Percentiles rank a stretch among this genome's conserved stretches.
These are phyloP conservation scores for Siderastrea siderea DNA, from an alignment of 92 coral and sea anemone genomes.

Conservation along the genomic window DNA sequence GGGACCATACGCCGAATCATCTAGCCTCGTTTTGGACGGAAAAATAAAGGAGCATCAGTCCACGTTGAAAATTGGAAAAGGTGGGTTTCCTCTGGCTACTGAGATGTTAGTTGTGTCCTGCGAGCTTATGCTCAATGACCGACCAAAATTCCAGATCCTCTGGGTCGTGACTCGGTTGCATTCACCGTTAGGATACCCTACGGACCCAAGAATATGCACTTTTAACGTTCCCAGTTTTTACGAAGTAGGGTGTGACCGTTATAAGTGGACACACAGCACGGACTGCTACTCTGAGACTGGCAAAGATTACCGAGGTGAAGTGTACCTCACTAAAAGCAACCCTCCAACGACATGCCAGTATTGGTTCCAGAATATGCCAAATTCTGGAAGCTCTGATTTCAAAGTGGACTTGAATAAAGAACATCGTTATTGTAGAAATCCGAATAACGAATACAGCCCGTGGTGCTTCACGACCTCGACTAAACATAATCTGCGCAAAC, in stretches of 20 bases:
- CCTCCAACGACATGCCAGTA: conserved; percentile 57
- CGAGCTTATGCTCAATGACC: conserved; percentile 49
- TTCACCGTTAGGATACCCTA: conserved; percentile 94
- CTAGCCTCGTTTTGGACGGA: conserved; percentile 47
- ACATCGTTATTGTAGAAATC: conserved; percentile 68
- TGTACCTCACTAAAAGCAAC: conserved; percentile 30
- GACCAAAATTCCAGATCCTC: conserved; percentile 65
- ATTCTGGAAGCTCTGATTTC: conserved; percentile 42
- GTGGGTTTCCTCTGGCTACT: conserved; percentile 62
- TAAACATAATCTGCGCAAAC: conserved; percentile 21
- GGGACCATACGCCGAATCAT: conserved; percentile 75
- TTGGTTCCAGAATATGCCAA: conserved; percentile 39
- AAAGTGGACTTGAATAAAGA: conserved; percentile 40
- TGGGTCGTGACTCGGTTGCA: conserved; percentile 83
- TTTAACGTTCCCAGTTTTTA: not conserved
- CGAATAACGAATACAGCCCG: conserved; percentile 53
- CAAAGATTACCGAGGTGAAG: conserved; percentile 75
- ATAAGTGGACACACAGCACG: conserved; percentile 73
- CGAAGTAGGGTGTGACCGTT: conserved; percentile 48
- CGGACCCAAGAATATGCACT: conserved; percentile 90
- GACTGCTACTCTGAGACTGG: conserved; percentile 88
- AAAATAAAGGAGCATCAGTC: conserved; percentile 67
- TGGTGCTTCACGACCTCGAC: conserved; percentile 83
- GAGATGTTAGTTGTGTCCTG: conserved; percentile 76
- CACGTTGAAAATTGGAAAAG: conserved; percentile 57